phyloP scores from a whole-genome alignment of 1,140 invertebrate species.

The Cydia strobilella region DNA sequence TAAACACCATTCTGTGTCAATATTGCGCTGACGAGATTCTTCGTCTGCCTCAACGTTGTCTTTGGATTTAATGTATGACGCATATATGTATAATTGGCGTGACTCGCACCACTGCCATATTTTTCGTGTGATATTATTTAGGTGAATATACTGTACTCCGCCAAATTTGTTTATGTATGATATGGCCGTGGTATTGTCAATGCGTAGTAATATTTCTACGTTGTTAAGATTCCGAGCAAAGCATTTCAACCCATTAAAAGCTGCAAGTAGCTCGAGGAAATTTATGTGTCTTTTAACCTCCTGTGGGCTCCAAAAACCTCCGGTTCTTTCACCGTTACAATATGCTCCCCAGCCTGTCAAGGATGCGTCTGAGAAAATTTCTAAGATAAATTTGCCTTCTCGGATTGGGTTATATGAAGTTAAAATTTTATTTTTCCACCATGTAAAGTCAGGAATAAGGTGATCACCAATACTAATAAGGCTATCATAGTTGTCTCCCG shows the following conservation, averaged over 20 bases:
- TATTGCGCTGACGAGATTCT: conserved; percentile 31
- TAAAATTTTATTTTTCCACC: conserved; percentile 20
- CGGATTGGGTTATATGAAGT: conserved; percentile 13
- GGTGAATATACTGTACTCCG: conserved; percentile 9
- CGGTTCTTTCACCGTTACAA: conserved; percentile 22
- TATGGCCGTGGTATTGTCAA: conserved; percentile 36
- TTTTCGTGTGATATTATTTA: conserved; percentile 15
- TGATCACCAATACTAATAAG: not conserved
- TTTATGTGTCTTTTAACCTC: conserved; percentile 28
- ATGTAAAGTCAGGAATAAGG: conserved; percentile 9
- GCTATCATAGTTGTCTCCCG: conserved; percentile 27
- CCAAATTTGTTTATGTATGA: conserved; percentile 32
- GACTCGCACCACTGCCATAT: conserved; percentile 35
- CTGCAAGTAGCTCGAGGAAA: conserved; percentile 27
- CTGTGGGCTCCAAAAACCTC: conserved; percentile 6
- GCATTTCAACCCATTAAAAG: conserved; percentile 24
- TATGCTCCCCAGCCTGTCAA: conserved; percentile 33
- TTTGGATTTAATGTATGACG: conserved; percentile 34
- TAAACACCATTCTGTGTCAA: conserved; percentile 34
- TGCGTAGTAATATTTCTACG: conserved; percentile 39
- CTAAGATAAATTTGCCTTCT: conserved; percentile 3
- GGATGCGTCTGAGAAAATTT: conserved; percentile 36
- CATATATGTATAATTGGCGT: conserved; percentile 20
- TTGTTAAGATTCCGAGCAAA: conserved; percentile 16
- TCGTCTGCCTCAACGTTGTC: conserved; percentile 34